Percentiles rank a stretch among this genome's conserved stretches.
Conservation (phyloP, 2,888 invertebrate species). For the Morpho achilles region DNA sequence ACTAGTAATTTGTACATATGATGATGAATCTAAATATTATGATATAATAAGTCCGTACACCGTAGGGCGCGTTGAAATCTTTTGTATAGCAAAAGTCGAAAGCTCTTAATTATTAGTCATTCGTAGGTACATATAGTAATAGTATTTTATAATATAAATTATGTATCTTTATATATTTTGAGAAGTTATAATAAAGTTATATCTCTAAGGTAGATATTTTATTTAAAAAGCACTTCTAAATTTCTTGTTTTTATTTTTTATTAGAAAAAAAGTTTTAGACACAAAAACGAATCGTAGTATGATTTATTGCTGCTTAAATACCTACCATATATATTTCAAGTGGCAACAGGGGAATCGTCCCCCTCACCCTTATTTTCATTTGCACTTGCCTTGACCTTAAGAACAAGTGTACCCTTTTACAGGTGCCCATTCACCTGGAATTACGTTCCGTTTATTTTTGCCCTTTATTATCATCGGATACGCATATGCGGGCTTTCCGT, state of each 20-base stretch:
- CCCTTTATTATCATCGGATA: constrained; percentile 25
- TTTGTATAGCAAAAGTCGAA: constrained; percentile 44
- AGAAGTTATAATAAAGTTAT: too few species aligned
- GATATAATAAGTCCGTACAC: neutral
- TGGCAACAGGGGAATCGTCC: constrained; percentile 8
- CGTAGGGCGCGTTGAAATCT: constrained; percentile 66
- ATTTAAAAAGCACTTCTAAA: too few species aligned
- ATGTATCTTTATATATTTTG: too few species aligned
- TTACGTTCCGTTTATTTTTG: constrained; percentile 32
- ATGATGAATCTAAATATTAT: too few species aligned
- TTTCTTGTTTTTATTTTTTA: too few species aligned
- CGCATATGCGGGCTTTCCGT: constrained; percentile 38
- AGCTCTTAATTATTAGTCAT: constrained; percentile 1
- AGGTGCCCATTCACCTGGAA: constrained; percentile 68
- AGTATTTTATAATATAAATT: neutral
- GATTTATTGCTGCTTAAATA: neutral
- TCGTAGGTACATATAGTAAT: neutral
- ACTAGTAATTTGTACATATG: too few species aligned
- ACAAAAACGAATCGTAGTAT: too few species aligned
- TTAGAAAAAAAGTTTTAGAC: too few species aligned
- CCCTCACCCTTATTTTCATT: constrained; percentile 21
- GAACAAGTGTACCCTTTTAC: constrained; percentile 43
- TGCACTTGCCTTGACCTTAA: constrained; percentile 42
- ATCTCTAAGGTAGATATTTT: too few species aligned
- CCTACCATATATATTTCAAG: neutral